phyloP scores from a whole-genome alignment of 2,113 vertebrate species.

The Sciurus niger region DNA sequence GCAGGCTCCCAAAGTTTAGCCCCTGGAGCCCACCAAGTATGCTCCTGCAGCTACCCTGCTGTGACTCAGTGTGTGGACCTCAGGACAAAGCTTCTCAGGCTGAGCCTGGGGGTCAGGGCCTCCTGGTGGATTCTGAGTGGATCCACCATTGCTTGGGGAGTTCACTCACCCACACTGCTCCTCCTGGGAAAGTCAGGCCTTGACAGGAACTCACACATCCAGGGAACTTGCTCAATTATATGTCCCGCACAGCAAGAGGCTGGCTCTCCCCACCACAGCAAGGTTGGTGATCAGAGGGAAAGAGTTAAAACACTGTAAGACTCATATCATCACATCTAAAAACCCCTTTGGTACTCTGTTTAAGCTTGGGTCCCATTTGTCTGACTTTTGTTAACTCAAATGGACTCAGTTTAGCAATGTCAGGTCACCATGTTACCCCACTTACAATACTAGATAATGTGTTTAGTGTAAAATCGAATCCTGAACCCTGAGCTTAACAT shows the following conservation, averaged over 20 bases:
- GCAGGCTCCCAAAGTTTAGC: neutral
- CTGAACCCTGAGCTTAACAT: neutral
- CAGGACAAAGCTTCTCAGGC: neutral
- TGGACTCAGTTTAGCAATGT: neutral
- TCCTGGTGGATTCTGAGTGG: neutral
- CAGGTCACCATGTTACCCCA: neutral
- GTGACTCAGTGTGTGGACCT: neutral
- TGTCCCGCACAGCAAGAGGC: neutral
- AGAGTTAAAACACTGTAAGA: neutral
- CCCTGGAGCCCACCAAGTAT: rapidly evolving
- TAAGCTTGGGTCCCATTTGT: neutral
- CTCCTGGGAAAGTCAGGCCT: neutral
- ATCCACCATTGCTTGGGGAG: neutral
- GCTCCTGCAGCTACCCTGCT: rapidly evolving
- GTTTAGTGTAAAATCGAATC: slow-evolving; percentile 3
- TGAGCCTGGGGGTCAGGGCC: too few relatives aligned
- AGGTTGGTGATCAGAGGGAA: neutral
- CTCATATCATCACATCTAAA: rapidly evolving
- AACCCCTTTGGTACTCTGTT: neutral
- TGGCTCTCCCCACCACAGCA: rapidly evolving
- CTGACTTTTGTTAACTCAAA: neutral
- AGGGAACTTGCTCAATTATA: neutral
- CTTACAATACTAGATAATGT: neutral
- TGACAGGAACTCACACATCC: neutral
- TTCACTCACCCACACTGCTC: too few relatives aligned